Conservation (phyloP, 2,888 invertebrate genomes). For the Ecdyonurus torrentis region DNA sequence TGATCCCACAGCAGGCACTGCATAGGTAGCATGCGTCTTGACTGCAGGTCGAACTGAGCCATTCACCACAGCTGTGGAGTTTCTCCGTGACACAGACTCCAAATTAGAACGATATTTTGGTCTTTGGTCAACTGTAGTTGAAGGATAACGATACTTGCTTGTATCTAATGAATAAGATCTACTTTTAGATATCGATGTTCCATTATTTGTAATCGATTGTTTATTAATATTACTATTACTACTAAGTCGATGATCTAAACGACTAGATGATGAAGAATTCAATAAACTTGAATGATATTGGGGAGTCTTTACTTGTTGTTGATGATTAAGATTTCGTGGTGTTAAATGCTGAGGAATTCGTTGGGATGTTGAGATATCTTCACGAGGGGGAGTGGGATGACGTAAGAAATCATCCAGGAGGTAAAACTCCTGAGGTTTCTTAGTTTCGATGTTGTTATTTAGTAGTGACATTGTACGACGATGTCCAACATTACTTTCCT, state of each 20-base stretch:
- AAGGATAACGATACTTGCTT: neutral
- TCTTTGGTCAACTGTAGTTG: neutral
- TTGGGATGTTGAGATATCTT: neutral
- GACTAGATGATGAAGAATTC: neutral
- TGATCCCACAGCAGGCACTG: neutral
- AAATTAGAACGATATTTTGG: neutral
- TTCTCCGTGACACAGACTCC: neutral
- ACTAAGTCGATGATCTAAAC: neutral
- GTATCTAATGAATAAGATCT: neutral
- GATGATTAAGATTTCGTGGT: too few relatives aligned
- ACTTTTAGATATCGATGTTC: neutral
- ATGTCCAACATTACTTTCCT: neutral
- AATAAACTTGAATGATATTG: neutral
- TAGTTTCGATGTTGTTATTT: neutral
- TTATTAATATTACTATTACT: too few relatives aligned
- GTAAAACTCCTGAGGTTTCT: conserved; percentile 29
- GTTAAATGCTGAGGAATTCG: conserved; percentile 7
- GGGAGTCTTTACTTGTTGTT: too few relatives aligned
- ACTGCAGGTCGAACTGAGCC: too few relatives aligned
- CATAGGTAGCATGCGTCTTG: neutral
- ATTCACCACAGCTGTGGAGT: neutral
- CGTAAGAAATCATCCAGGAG: conserved; percentile 30
- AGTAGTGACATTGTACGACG: neutral
- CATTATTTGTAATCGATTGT: neutral
- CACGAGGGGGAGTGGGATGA: conserved; percentile 18